Base-by-base conservation (phyloP, 2,113 vertebrate species). In the Cyphomyrus discorhynchus region DNA sequence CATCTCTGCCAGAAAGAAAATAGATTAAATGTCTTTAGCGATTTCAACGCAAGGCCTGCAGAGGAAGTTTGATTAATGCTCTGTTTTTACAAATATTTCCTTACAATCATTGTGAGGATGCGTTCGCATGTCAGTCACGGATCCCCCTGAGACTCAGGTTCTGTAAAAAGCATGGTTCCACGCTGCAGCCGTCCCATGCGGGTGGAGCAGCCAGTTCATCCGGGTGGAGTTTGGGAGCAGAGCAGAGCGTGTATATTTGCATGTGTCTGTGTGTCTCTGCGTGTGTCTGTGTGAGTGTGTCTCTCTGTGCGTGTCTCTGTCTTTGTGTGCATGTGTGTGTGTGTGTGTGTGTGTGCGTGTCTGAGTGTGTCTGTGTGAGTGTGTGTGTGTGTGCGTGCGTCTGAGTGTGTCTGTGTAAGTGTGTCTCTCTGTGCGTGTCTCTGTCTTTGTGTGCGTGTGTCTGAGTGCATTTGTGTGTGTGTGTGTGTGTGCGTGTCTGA, bases 11-110 rank as follows among this genome's bases (percentile, higher is more conserved):
- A 91, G 89, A 89, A 89, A 90, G 91, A 92, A 91, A 94, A 94
- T 92, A 94, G 92, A 95, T 94, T 93, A 95, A 91, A 95, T 93
- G 92, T 92, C 92, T 93, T 90, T 89, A 88, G 90, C 90, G 93
- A 95, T 94, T 94, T 92, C 93, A 94, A 93, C 95, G 91, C 93
- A 90, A 92, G 91, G 90, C 58, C 66, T 70, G 82, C 24, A 66
- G 88, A 89, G 88, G 82, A 47, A 88, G 49, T 52, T 66, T 91
- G 77, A 90, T 94, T 93, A 89, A 94, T 93, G 93, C 92, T 91
- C 92, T 87, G 90, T 92, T 86, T 91, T 93, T 90, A 90, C 91
- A 92, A 82, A 92, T 85, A 92, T 19, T 82, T 11, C 56, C 90
- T 90, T 93, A 90, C 84, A 90, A 91, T 92, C 92, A 92, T 91